Conservation (phyloP, 1,140 invertebrate species). For the Bombyx mori region DNA sequence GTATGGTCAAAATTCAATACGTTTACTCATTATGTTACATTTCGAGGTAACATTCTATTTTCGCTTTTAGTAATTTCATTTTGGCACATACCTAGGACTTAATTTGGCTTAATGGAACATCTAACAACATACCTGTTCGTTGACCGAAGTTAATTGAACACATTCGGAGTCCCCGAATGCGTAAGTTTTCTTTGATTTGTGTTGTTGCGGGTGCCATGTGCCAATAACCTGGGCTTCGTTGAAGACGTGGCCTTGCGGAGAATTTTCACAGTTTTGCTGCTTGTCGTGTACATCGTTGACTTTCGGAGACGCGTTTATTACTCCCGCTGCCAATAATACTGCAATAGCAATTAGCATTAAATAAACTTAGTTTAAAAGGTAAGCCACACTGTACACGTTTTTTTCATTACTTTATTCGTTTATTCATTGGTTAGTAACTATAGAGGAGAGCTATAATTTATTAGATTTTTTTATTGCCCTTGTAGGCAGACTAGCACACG, state of each 20-base stretch:
- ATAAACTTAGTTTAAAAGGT: too few relatives aligned
- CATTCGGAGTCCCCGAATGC: constrained; percentile 42
- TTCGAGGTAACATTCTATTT: background rate
- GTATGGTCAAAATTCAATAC: too few relatives aligned
- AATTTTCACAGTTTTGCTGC: constrained; percentile 40
- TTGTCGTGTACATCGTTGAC: constrained; percentile 20
- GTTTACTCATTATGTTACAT: too few relatives aligned
- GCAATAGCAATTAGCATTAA: background rate
- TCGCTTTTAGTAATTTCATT: background rate
- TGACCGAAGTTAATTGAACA: constrained; percentile 37
- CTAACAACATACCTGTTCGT: constrained; percentile 28
- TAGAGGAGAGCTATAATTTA: too few relatives aligned
- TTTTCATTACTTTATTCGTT: too few relatives aligned
- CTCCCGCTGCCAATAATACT: background rate
- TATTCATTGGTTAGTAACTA: too few relatives aligned
- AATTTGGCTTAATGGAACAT: background rate
- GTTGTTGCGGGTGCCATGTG: constrained; percentile 49
- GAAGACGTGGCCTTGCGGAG: constrained; percentile 39
- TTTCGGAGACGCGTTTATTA: constrained; percentile 1
- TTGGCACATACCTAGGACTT: background rate
- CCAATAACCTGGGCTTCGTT: constrained; percentile 46
- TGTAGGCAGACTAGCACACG: too few relatives aligned
- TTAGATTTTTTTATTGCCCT: too few relatives aligned
- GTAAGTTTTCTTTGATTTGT: constrained; percentile 37
- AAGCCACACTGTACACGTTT: too few relatives aligned